phyloP scores from a whole-genome alignment of 2,888 invertebrate genomes.

The Spodoptera littoralis region DNA sequence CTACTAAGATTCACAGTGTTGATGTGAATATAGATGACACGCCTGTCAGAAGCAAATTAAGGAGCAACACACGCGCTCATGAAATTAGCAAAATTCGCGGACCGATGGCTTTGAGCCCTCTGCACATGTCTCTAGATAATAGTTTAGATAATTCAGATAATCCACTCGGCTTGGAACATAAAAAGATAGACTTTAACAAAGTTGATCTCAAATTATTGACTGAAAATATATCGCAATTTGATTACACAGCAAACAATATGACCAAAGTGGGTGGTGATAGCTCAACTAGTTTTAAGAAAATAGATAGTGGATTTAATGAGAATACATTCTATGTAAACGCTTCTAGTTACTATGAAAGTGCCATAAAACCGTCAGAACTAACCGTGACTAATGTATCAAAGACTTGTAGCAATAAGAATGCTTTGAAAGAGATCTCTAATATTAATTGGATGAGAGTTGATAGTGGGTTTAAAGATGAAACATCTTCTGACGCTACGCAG shows the following conservation, averaged over 20 bases:
- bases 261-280: conserved; percentile 70
- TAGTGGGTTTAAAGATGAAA: conserved; percentile 85
- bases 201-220: conserved; percentile 86
- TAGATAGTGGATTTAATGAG: conserved; percentile 84
- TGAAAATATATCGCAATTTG: conserved; percentile 77
- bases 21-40: conserved; percentile 73
- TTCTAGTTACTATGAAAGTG: conserved; percentile 86
- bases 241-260: conserved; percentile 64
- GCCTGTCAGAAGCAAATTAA: conserved; percentile 77
- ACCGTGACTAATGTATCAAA: conserved; percentile 77
- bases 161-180: conserved; percentile 77
- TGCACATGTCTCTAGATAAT: conserved; percentile 81
- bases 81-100: conserved; percentile 83
- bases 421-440: conserved; percentile 83
- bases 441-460: conserved; percentile 84
- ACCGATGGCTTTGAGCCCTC: conserved; percentile 67
- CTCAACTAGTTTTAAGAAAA: conserved; percentile 78
- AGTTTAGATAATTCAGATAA: conserved; percentile 79
- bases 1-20: conserved; percentile 65
- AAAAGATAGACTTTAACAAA: conserved; percentile 83
- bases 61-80: conserved; percentile 69
- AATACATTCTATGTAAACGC: conserved; percentile 81
- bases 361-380: conserved; percentile 86
- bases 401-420: conserved; percentile 64
- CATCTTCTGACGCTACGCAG: conserved; percentile 77